These are phyloP conservation scores for Pterocles gutturalis DNA, from an alignment of 2,113 vertebrate species.

Conservation along the genomic window DNA sequence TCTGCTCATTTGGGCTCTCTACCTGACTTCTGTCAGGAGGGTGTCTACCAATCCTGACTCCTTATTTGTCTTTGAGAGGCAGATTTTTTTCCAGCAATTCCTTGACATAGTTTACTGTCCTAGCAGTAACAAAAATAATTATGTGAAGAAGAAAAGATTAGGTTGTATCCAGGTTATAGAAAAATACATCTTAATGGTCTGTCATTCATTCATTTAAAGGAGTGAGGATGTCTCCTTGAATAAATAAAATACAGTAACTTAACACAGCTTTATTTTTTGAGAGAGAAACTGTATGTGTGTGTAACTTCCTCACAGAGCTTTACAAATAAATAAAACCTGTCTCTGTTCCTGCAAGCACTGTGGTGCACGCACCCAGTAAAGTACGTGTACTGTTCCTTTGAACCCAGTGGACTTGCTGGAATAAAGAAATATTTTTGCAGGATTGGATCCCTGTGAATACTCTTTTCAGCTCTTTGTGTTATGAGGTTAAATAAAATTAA, in stretches of 20 bases:
- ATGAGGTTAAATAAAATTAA: slow-evolving; percentile 18
- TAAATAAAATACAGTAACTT: background rate
- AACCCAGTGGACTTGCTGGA: background rate
- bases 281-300: background rate
- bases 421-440: background rate
- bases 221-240: background rate
- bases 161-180: background rate
- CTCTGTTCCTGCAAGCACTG: background rate
- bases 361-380: background rate
- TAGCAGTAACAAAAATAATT: background rate
- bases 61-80: background rate
- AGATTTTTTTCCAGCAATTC: background rate
- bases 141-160: background rate
- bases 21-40: background rate
- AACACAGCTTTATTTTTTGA: background rate
- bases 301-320: background rate
- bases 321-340: background rate
- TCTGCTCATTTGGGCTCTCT: background rate
- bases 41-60: background rate
- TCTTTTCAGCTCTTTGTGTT: background rate
- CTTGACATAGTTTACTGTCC: background rate
- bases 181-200: background rate
- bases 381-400: background rate
- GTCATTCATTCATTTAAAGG: background rate
- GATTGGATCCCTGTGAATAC: background rate